Evolutionary conservation across 2,113 vertebrate genomes (phyloP).

Genomic region (Mustelus asterias): DNA sequence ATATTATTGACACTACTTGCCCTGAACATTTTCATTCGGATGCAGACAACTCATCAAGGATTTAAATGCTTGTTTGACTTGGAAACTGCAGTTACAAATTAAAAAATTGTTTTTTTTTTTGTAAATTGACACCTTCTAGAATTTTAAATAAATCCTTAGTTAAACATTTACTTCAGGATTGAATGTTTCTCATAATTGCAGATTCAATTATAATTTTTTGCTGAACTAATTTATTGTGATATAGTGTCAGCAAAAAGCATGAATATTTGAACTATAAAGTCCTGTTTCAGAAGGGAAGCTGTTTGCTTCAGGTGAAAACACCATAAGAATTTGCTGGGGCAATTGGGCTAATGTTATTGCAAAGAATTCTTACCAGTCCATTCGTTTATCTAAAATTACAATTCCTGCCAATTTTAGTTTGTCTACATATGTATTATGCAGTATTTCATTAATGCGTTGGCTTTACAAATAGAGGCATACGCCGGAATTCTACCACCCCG

Average conservation of each 20-base stretch:
- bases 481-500: too few relatives aligned
- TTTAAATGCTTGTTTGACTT: constrained; percentile 56
- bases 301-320: neutral
- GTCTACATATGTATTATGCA: neutral
- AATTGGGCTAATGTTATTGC: neutral
- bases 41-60: constrained; percentile 55
- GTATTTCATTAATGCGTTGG: neutral
- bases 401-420: neutral
- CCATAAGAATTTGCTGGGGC: neutral
- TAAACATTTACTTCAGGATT: constrained; percentile 46
- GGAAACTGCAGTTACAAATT: constrained; percentile 40
- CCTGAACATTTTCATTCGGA: constrained; percentile 53
- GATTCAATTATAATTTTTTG: constrained; percentile 16
- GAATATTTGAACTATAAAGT: constrained; percentile 2
- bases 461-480: neutral
- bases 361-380: neutral
- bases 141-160: constrained; percentile 47
- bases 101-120: neutral
- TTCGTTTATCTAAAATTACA: neutral
- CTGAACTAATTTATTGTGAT: neutral
- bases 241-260: neutral
- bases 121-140: constrained; percentile 3
- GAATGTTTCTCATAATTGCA: constrained; percentile 24
- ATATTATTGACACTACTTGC: constrained; percentile 59
- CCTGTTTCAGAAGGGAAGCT: neutral